Conservation (phyloP, 2,797 vertebrate genomes). For the Aythya fuligula region DNA sequence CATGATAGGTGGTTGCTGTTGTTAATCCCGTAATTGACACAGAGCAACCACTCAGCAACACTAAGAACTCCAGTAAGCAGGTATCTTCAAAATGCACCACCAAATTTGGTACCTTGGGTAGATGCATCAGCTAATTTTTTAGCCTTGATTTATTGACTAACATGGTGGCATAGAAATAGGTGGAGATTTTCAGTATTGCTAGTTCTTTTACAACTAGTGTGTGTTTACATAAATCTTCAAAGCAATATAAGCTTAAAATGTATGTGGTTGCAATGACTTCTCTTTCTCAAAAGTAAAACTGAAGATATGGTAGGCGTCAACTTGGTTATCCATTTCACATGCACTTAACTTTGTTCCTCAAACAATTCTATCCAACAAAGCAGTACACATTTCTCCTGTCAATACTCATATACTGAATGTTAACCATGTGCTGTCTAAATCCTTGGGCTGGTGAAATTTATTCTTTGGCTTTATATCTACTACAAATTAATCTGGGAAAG, state of each 20-base stretch:
- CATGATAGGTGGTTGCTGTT: background rate
- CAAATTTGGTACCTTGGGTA: background rate
- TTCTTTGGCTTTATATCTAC: background rate
- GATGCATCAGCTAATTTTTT: background rate
- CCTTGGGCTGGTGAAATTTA: background rate
- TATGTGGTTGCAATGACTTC: background rate
- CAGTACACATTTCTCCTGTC: background rate
- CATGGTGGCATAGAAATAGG: background rate
- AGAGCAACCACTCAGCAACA: background rate
- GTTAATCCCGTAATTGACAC: background rate
- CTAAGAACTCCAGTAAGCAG: background rate
- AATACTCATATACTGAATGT: background rate
- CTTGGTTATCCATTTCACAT: background rate
- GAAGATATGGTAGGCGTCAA: background rate
- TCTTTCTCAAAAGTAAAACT: background rate
- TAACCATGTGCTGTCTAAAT: background rate
- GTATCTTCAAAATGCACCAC: background rate
- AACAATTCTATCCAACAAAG: background rate
- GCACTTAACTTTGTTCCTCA: background rate
- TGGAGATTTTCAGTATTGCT: background rate
- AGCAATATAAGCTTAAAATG: background rate
- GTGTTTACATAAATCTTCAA: background rate
- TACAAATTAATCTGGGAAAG: background rate
- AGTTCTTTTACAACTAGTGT: background rate
- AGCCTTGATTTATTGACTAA: background rate